A percentile compares a stretch with the other conserved stretches of the same genome.
These are phyloP conservation scores for Montipora cactus DNA, from an alignment of 64 coral and sea anemone genomes.

Conservation along the genomic window DNA sequence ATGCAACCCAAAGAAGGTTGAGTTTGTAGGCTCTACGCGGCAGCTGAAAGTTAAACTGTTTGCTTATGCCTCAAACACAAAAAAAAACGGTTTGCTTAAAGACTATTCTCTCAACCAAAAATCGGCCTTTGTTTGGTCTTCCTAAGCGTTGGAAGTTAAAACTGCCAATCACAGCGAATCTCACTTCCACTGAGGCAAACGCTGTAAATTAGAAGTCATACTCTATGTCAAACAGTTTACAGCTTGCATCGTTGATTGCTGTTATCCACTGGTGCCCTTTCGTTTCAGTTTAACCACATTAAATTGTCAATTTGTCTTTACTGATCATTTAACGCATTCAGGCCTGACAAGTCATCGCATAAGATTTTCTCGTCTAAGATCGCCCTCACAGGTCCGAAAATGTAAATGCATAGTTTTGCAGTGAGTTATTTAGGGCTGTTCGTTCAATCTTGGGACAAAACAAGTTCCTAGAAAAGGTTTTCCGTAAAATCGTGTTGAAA, in stretches of 20 bases:
- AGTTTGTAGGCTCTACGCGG: no score
- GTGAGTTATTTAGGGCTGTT: no score
- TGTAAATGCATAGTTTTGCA: slow-evolving; percentile 18
- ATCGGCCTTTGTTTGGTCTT: no score
- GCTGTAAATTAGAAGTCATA: background rate
- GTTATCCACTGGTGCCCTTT: background rate
- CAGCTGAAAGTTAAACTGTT: no score
- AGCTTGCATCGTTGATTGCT: background rate
- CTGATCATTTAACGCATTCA: slow-evolving; percentile 28
- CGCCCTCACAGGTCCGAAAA: slow-evolving; percentile 7
- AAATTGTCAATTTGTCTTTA: slow-evolving; percentile 17
- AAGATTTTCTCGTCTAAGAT: background rate
- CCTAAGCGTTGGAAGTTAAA: background rate
- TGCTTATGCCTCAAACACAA: no score
- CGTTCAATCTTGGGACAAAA: no score
- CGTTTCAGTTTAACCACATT: slow-evolving; percentile 10
- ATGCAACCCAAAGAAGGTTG: no score
- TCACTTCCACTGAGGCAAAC: slow-evolving; percentile 26
- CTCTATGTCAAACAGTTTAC: background rate
- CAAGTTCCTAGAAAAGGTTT: no score
- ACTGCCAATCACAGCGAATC: background rate
- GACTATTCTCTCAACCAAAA: no score
- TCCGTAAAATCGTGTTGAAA: no score
- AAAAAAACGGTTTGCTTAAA: no score
- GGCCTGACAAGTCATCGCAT: slow-evolving; percentile 6